Base-by-base conservation (phyloP, 1,140 invertebrate species). In the Drosophila carrolli region DNA sequence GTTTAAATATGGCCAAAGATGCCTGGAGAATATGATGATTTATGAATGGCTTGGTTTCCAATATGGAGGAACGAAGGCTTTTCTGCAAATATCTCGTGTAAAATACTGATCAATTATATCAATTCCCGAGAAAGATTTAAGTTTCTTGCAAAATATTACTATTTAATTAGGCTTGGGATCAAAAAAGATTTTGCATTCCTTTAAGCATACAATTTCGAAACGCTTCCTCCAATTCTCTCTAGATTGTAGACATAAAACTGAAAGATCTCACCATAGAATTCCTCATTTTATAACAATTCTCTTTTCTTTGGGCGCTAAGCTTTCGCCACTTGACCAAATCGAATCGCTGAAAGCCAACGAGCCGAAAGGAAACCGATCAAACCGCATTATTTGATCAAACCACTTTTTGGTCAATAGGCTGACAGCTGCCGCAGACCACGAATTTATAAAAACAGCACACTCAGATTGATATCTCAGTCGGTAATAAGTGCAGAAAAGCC, bases 401-500 rank as follows among this genome's bases (percentile, higher is more conserved):
- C 60, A 29, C 61, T 68, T 65, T 74, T 54, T 59, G 72, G 61
- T 68, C 73, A 76, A 68, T 75, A 58, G 78, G 65, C 71, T 61
- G 60, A 65, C 78, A 81, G 73, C 78, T 81, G 78, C 56, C 63
- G 29, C 27, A 54, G 37, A 76, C 51, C 32, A 19, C 40, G 43
- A 19, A 41, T 38, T 50, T 54, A 23, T 23, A 46, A 47, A 59
- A 51, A 60, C 48, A 47, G 57, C 38, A 37, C 35, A 23, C 27
- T 40, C 65, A 75, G 79, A 82, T 83, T 79, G 58, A 75, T 75
- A 83, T 82, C 80, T 78, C 48, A 60, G 55, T 54, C 38, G 63
- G 56, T 75, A 82, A 82, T 75, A 83, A 83, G 79, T 78, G 80
- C 71, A 68, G 53, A 82, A 77, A 78, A 82, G 63, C 79, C 62